phyloP scores from a whole-genome alignment of 2,113 vertebrate species.

The Microtus richardsoni region DNA sequence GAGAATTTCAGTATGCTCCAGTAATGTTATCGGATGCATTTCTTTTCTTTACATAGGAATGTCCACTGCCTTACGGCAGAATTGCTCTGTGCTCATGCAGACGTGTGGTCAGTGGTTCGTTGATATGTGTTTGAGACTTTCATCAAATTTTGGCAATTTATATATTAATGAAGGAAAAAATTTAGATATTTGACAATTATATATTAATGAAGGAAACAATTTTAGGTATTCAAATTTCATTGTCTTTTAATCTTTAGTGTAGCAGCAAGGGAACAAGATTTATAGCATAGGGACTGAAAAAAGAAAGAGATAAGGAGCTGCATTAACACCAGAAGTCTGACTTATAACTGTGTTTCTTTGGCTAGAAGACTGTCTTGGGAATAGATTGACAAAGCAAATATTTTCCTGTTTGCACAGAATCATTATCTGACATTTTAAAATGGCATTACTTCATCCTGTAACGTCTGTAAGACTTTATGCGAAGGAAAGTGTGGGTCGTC shows the following conservation, averaged over 20 bases:
- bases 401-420: background rate
- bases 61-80: background rate
- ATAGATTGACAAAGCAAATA: background rate
- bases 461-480: background rate
- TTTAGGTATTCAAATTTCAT: background rate
- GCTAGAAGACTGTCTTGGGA: background rate
- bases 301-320: background rate
- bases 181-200: background rate
- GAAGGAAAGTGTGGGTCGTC: background rate
- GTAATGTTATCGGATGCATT: background rate
- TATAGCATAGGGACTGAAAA: background rate
- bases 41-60: fast-evolving
- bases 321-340: background rate
- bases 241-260: constrained; percentile 7
- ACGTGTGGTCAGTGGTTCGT: background rate
- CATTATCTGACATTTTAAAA: background rate
- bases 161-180: background rate
- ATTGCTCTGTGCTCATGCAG: background rate
- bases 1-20: background rate
- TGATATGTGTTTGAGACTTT: background rate
- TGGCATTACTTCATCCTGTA: background rate
- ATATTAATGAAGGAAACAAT: background rate
- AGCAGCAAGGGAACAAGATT: background rate
- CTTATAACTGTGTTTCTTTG: background rate
- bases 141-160: background rate